These are phyloP conservation scores for Caenorhabditis sp. DNA, from an alignment of 2,888 invertebrate genomes.

Conservation along the genomic window DNA sequence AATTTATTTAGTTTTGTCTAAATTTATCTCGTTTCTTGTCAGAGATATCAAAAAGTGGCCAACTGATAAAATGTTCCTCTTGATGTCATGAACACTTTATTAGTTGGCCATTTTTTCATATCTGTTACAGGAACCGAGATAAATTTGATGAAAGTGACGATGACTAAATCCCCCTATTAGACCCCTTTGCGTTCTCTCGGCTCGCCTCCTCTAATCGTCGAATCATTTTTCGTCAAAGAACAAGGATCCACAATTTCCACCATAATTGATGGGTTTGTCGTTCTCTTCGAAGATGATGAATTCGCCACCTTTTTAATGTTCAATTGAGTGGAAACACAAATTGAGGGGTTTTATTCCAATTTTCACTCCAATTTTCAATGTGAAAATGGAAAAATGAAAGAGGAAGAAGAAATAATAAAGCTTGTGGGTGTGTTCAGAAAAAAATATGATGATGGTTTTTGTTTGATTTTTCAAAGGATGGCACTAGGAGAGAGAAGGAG, in stretches of 20 bases:
- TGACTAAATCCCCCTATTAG: conserved; percentile 60
- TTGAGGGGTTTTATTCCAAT: not conserved
- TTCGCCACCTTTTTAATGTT: not conserved
- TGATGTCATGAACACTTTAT: no score
- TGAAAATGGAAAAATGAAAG: conserved; percentile 7
- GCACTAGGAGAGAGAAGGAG: not conserved
- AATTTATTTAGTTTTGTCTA: no score
- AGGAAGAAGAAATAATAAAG: not conserved
- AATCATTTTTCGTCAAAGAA: not conserved
- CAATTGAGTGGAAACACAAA: conserved; percentile 48
- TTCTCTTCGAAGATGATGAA: not conserved
- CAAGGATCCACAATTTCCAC: conserved; percentile 7
- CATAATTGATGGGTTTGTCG: not conserved
- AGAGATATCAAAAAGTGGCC: no score
- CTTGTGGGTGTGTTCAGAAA: no score
- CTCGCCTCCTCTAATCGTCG: conserved; percentile 29
- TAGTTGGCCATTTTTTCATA: no score
- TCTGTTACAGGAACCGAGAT: no score
- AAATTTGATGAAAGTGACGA: no score
- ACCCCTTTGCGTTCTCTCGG: not conserved
- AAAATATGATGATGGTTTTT: no score
- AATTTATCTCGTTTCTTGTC: no score
- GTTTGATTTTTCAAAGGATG: not conserved
- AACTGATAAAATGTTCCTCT: no score
- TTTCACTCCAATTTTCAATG: conserved; percentile 42